Evolutionary conservation across 1,140 invertebrate species (phyloP).

Genomic region (Aricia agestis): DNA sequence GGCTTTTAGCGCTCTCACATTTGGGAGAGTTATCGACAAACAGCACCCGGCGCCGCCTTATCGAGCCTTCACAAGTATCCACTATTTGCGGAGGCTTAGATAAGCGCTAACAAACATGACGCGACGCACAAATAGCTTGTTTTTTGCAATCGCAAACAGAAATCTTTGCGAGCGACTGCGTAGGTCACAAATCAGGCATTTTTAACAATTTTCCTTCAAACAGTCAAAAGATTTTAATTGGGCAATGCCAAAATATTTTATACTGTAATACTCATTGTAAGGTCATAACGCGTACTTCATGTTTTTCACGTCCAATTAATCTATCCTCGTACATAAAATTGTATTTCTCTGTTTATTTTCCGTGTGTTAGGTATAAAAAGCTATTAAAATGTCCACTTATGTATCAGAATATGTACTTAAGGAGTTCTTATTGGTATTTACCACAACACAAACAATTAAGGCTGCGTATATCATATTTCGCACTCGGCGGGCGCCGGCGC

Average conservation of each 20-base stretch:
- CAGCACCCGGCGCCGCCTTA: constrained; percentile 68
- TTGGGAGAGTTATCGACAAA: constrained; percentile 35
- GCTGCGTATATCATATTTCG: constrained; percentile 41
- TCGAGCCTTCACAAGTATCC: constrained; percentile 35
- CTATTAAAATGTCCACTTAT: too few species aligned
- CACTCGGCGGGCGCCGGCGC: constrained; percentile 34
- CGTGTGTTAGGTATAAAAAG: too few species aligned
- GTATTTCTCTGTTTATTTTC: too few species aligned
- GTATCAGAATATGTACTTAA: too few species aligned
- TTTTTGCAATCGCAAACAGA: neutral
- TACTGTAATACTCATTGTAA: too few species aligned
- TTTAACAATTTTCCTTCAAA: neutral
- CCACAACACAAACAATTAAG: neutral
- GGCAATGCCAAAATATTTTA: too few species aligned
- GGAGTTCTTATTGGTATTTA: neutral
- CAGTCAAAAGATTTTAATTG: too few species aligned
- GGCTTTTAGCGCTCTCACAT: constrained; percentile 71
- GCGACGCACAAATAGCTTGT: constrained; percentile 12
- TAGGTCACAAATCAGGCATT: neutral
- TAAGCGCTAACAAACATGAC: constrained; percentile 39
- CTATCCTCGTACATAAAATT: too few species aligned
- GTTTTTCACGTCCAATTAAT: too few species aligned
- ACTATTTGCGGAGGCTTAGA: constrained; percentile 65
- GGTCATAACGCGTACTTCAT: too few species aligned
- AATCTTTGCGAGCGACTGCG: neutral